Evolutionary conservation across 1,140 invertebrate species (phyloP).

Genomic region (Olivierus martensii): DNA sequence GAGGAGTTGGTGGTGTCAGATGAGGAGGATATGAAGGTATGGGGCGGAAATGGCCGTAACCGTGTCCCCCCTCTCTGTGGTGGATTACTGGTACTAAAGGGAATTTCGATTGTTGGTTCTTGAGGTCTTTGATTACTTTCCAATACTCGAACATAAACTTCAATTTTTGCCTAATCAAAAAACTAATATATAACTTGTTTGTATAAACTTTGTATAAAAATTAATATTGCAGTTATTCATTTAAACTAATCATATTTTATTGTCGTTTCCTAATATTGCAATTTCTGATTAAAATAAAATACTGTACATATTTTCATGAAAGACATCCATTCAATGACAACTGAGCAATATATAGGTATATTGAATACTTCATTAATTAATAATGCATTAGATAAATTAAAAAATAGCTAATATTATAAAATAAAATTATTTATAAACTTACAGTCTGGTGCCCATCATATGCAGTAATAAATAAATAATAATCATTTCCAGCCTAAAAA

Average conservation of each 20-base stretch:
- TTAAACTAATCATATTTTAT: too few species aligned
- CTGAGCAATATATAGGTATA: too few species aligned
- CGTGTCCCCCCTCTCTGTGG: not conserved
- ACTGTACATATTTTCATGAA: too few species aligned
- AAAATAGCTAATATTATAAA: too few species aligned
- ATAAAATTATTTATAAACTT: constrained; percentile 2
- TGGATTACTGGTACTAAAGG: constrained; percentile 14
- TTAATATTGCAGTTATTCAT: not conserved
- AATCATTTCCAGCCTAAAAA: constrained; percentile 18
- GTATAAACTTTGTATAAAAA: too few species aligned
- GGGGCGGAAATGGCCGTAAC: constrained; percentile 7
- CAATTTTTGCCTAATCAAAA: constrained; percentile 41
- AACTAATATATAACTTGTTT: not conserved
- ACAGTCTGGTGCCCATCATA: constrained; percentile 19
- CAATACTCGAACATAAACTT: constrained; percentile 41
- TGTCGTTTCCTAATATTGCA: too few species aligned
- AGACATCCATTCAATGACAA: too few species aligned
- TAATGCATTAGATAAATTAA: too few species aligned
- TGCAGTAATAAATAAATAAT: constrained; percentile 16
- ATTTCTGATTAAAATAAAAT: too few species aligned
- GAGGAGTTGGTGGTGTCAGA: constrained; percentile 14
- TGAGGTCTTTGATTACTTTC: not conserved
- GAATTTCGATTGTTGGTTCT: constrained; percentile 12
- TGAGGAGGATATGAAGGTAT: constrained; percentile 10
- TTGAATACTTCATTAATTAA: too few species aligned